Conservation (phyloP, 2,888 invertebrate species). For the Tipula vernalis region DNA sequence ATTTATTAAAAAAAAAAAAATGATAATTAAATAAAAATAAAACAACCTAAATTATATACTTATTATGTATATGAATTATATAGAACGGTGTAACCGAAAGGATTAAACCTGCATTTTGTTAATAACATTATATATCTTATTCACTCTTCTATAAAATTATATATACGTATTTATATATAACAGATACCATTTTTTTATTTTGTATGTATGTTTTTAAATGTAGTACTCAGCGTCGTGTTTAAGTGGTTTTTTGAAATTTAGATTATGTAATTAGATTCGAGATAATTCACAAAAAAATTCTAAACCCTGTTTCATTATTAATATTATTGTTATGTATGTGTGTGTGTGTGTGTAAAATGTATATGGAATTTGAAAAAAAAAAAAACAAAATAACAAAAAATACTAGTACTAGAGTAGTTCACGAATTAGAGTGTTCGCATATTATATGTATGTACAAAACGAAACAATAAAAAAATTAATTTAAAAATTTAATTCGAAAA, state of each 20-base stretch:
- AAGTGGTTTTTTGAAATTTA: not conserved
- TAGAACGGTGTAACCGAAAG: not conserved
- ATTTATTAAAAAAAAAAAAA: not conserved
- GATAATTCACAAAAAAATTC: not conserved
- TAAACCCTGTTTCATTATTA: not conserved
- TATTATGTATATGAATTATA: not conserved
- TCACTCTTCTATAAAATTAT: not conserved
- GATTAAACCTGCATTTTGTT: not conserved
- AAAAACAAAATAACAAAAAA: no score
- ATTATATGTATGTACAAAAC: not conserved
- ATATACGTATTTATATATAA: not conserved
- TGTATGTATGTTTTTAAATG: not conserved
- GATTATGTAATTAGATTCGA: not conserved
- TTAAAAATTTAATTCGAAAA: not conserved
- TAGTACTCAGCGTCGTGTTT: not conserved
- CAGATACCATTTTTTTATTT: not conserved
- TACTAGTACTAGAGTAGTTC: not conserved
- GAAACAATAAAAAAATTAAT: not conserved
- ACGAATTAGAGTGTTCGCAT: not conserved
- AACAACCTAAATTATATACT: slow-evolving; percentile 7
- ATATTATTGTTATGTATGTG: not conserved
- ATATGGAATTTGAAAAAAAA: not conserved
- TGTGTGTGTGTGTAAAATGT: not conserved
- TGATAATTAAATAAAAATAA: slow-evolving; percentile 5
- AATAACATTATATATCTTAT: not conserved